Evolutionary conservation across 2,797 vertebrate genomes (phyloP).

Genomic region (Setipinna tenuifilis): DNA sequence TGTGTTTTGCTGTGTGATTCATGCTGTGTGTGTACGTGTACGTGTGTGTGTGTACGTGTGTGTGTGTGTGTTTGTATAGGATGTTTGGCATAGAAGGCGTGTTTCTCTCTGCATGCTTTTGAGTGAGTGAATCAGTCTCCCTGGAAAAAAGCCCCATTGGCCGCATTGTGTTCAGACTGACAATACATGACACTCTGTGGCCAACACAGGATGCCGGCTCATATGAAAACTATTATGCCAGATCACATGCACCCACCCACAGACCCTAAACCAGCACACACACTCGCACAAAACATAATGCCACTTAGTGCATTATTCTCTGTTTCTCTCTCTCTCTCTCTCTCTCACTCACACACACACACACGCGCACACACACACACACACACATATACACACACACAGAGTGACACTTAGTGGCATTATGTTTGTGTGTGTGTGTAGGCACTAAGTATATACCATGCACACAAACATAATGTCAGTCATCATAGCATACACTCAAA

Average conservation of each 20-base stretch:
- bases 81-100: neutral
- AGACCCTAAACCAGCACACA: neutral
- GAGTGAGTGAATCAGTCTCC: neutral
- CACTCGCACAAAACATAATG: no score
- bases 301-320: no score
- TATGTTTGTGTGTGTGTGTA: no score
- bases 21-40: neutral
- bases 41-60: neutral
- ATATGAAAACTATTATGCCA: slow-evolving; percentile 21
- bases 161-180: neutral
- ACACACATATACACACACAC: neutral
- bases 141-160: neutral
- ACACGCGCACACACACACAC: neutral
- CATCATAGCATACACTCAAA: neutral
- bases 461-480: no score
- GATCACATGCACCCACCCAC: neutral
- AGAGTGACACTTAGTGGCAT: neutral
- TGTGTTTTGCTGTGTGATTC: slow-evolving; percentile 17
- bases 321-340: no score
- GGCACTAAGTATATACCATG: no score
- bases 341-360: no score
- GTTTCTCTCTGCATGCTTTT: neutral
- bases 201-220: slow-evolving; percentile 9
- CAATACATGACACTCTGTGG: slow-evolving; percentile 15
- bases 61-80: neutral